Evolutionary conservation across 2,888 invertebrate species (phyloP), one percentile per base, ranked within the genome.

Genomic region (Lycocerus yunnanus): DNA sequence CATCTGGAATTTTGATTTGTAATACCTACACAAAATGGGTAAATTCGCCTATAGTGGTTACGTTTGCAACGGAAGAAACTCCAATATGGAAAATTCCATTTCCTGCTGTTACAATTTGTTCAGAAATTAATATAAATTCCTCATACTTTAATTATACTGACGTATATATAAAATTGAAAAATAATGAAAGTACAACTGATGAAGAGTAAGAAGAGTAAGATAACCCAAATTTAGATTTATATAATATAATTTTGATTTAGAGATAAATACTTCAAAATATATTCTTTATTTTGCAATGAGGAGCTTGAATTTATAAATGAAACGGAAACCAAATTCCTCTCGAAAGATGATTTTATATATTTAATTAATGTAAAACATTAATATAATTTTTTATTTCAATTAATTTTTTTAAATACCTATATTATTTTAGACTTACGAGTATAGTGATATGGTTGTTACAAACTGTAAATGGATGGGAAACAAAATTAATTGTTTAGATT

Each of bases 21-120:
- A 90, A 92, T 83, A 90, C 93, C 5, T 93, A 91, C 90, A 88
- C 89, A 75, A 93, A 93, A 84, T 93, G 93, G 93, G 90, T 92
- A 75, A 89, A 90, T 75, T 92, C 91, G 79, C 93, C 93, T 0
- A 93, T 94, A 0, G 92, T 94, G 81, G 93, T 94, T 13, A 93
- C 92, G 82, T 93, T 94, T 82, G 93, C 93, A 1, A 92, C 93
- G 84, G 92, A 91, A 71, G 91, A 93, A 0, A 93, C 93, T 9
- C 91, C 92, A 1, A 90, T 92, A 61, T 92, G 91, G 90, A 89
- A 90, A 86, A 89, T 91, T 15, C 87, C 87, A 3, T 86, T 87
- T 82, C 86, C 86, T 8, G 87, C 87, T 11, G 83, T 87, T 4
- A 87, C 87, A 3, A 84, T 87, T 71, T 87, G 87, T 73, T 83